Base-by-base conservation (phyloP, 1,140 invertebrate genomes). In the Cydia splendana region DNA sequence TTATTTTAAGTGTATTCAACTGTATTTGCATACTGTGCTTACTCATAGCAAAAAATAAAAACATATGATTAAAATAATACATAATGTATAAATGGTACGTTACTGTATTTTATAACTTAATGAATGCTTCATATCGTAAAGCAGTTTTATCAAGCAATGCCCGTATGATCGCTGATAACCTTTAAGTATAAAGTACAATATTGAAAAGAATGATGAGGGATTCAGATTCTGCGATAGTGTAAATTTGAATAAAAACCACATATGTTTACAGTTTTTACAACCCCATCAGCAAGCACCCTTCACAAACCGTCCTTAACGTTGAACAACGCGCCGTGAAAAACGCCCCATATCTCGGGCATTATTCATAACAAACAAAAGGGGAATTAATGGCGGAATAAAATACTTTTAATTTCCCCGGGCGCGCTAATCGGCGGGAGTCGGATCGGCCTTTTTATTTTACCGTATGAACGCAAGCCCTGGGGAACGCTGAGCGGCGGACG, bases 381-480 rank as follows among this genome's bases (percentile, higher is more conserved):
- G 89, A 91, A 92, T 91, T 88, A 91, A 91, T 91, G 89, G 82
- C 88, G 82, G 87, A 91, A 91, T 91, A 91, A 91, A 93, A 91
- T 91, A 91, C 90, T 93, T 93, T 93, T 93, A 93, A 93, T 93
- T 93, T 93, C 91, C 91, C 91, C 88, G 87, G 90, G 88, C 90
- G 88, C 89, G 89, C 90, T 93, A 93, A 93, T 93, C 90, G 91
- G 87, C 83, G 87, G 85, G 87, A 85, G 85, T 84, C 89, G 90
- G 90, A 91, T 91, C 91, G 91, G 89, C 91, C 89, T 91, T 93
- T 91, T 92, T 93, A 93, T 91, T 93, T 91, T 88, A 88, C 87
- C 90, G 86, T 91, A 91, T 88, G 88, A 91, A 91, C 88, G 87
- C 88, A 93, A 93, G 91, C 91, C 90, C 90, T 86, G 88, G 89